Conservation (phyloP, 2,797 vertebrate genomes). For the Leontocebus nigricollis region DNA sequence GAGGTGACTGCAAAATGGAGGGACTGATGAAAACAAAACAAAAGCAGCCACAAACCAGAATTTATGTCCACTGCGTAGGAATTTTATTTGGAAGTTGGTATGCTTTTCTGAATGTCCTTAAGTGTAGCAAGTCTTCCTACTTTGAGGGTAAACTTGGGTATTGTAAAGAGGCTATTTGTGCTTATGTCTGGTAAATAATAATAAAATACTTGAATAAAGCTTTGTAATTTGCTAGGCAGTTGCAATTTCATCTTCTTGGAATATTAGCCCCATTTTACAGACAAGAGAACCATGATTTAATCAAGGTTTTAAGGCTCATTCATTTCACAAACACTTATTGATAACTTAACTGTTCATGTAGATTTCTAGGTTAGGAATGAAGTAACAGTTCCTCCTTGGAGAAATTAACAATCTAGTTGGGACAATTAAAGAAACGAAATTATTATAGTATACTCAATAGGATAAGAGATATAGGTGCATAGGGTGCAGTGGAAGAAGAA, state of each 20-base stretch:
- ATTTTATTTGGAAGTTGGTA: background rate
- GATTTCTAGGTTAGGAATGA: slow-evolving; percentile 16
- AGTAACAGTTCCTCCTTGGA: background rate
- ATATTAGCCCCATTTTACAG: slow-evolving; percentile 33
- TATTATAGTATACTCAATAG: background rate
- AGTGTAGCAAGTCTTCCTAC: background rate
- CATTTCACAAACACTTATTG: slow-evolving; percentile 22
- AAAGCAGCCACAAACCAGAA: background rate
- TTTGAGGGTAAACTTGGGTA: background rate
- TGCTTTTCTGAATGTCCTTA: background rate
- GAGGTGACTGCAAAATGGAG: background rate
- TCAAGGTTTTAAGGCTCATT: slow-evolving; percentile 31
- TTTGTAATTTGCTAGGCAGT: slow-evolving; percentile 38
- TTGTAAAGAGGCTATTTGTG: background rate
- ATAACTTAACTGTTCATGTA: background rate
- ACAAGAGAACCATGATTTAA: background rate
- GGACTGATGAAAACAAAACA: background rate
- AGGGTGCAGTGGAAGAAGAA: background rate
- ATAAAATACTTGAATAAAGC: background rate
- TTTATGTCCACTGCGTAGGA: background rate
- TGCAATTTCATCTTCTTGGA: slow-evolving; percentile 39
- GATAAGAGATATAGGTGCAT: background rate
- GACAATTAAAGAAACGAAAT: background rate
- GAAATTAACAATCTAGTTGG: background rate
- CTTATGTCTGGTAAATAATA: slow-evolving; percentile 31